A percentile compares a stretch with the other conserved stretches of the same genome.
phyloP scores from a whole-genome alignment of 2,888 invertebrate genomes.

The Drosophila algonquin region DNA sequence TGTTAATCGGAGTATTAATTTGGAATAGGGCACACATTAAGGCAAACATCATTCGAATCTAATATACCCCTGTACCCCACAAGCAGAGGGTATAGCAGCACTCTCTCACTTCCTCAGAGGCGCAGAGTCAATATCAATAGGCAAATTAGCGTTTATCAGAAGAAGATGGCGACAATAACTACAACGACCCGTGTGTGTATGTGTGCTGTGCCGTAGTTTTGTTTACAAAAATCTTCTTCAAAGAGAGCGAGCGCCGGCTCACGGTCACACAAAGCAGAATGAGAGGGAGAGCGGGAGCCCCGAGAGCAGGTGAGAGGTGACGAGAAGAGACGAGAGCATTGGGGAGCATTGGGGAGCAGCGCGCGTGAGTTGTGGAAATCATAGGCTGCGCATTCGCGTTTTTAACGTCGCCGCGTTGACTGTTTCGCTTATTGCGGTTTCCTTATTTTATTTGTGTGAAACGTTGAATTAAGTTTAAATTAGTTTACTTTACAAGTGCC shows the following conservation, averaged over 20 bases:
- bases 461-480: slow-evolving; percentile 60
- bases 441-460: slow-evolving; percentile 49
- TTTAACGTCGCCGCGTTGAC: slow-evolving; percentile 73
- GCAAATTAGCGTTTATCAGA: slow-evolving; percentile 64
- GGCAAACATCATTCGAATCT: neutral
- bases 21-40: too few relatives aligned
- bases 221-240: slow-evolving; percentile 63
- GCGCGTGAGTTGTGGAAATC: slow-evolving; percentile 48
- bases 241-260: slow-evolving; percentile 44
- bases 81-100: neutral
- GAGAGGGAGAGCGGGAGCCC: slow-evolving; percentile 23
- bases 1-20: neutral
- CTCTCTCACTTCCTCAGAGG: slow-evolving; percentile 1
- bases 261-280: slow-evolving; percentile 14
- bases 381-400: slow-evolving; percentile 67
- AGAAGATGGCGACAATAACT: slow-evolving; percentile 33
- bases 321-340: neutral
- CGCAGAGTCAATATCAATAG: slow-evolving; percentile 51
- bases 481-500: slow-evolving; percentile 62
- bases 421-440: slow-evolving; percentile 64
- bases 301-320: slow-evolving; percentile 1
- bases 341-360: slow-evolving; percentile 10
- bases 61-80: neutral
- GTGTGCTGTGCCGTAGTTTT: slow-evolving; percentile 44
- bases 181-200: slow-evolving; percentile 17